These are phyloP conservation scores for Andrena chrysosceles DNA, from an alignment of 2,888 invertebrate genomes.

Conservation along the genomic window DNA sequence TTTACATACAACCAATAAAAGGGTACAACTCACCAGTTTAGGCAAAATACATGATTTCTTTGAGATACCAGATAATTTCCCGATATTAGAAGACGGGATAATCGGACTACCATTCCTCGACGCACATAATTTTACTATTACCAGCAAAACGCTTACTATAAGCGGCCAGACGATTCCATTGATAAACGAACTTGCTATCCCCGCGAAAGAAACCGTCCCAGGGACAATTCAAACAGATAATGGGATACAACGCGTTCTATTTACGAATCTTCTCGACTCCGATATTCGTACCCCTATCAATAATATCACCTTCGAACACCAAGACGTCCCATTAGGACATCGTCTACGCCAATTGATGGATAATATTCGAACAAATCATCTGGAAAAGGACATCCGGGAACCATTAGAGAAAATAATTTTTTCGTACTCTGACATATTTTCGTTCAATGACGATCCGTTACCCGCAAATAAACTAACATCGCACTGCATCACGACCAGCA, in stretches of 20 bases:
- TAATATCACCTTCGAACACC: too few species aligned
- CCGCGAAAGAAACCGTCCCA: too few species aligned
- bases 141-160: background rate
- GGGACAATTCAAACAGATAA: too few species aligned
- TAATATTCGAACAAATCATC: too few species aligned
- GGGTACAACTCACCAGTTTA: background rate
- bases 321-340: too few species aligned
- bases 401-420: background rate
- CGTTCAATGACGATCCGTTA: background rate
- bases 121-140: too few species aligned
- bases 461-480: background rate
- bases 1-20: background rate
- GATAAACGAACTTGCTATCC: too few species aligned
- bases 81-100: conserved; percentile 9
- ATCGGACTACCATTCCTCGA: background rate
- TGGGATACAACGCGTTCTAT: too few species aligned
- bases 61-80: conserved; percentile 7
- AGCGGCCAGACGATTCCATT: too few species aligned
- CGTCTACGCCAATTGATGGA: too few species aligned
- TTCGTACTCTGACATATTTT: background rate
- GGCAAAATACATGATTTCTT: background rate
- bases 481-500: background rate
- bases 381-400: background rate
- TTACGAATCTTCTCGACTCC: too few species aligned
- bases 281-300: too few species aligned